Evolutionary conservation across 2,113 vertebrate species (phyloP).

Genomic region (Pholis gunnellus): DNA sequence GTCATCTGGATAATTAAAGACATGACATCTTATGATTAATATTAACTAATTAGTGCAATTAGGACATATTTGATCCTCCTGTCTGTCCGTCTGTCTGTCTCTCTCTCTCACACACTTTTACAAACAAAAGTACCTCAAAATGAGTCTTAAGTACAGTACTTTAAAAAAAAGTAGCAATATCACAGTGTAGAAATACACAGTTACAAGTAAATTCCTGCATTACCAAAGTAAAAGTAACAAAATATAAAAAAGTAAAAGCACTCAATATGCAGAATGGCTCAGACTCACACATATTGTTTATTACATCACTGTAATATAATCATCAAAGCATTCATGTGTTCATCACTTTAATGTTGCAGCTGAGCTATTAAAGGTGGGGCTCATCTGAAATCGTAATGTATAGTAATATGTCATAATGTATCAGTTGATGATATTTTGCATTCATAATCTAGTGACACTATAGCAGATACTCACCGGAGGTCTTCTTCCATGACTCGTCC

Average conservation of each 20-base stretch:
- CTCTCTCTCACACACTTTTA: not conserved
- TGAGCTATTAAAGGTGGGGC: not conserved
- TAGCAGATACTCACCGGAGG: constrained; percentile 86
- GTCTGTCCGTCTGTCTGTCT: not conserved
- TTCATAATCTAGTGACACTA: not conserved
- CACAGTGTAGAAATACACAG: not conserved
- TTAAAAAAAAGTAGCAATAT: not conserved
- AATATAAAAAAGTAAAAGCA: not conserved
- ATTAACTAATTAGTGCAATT: not conserved
- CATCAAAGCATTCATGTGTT: not conserved
- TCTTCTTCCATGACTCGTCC: constrained; percentile 95
- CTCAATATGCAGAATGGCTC: not conserved
- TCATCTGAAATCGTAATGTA: not conserved
- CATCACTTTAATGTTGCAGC: not conserved
- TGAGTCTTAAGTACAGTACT: too few relatives aligned
- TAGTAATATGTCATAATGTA: not conserved
- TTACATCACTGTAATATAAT: not conserved
- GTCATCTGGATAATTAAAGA: constrained; percentile 85
- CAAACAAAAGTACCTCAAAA: not conserved
- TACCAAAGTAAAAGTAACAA: not conserved
- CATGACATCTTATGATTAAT: not conserved
- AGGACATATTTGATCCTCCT: not conserved
- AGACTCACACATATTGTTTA: not conserved
- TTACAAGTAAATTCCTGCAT: not conserved
- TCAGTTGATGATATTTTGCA: not conserved